Percentiles rank a stretch among this genome's conserved stretches.
Conservation (phyloP, 1,140 invertebrate species). For the Conopomorpha cramerella region DNA sequence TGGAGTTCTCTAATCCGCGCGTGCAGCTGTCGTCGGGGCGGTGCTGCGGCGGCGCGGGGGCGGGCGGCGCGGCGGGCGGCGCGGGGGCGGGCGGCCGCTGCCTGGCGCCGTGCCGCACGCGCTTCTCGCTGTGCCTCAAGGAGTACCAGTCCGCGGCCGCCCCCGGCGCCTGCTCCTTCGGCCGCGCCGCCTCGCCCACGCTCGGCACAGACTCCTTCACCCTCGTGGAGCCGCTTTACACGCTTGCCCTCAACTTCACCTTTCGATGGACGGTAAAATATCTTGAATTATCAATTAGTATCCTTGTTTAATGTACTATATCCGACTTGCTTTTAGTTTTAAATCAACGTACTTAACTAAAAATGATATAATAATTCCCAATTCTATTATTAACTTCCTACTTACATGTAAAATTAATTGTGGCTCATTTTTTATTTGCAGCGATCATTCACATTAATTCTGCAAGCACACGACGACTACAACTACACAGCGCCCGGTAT, state of each 20-base stretch:
- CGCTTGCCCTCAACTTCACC: slow-evolving; percentile 81
- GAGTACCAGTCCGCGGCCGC: slow-evolving; percentile 88
- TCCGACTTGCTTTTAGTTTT: no score
- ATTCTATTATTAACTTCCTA: slow-evolving; percentile 4
- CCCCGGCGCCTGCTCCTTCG: slow-evolving; percentile 86
- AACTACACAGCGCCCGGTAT: slow-evolving; percentile 72
- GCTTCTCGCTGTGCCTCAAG: slow-evolving; percentile 87
- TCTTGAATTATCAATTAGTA: no score
- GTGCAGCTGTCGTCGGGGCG: slow-evolving; percentile 78
- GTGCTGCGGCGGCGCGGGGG: slow-evolving; percentile 75
- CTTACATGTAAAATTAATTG: no score
- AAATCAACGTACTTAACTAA: no score
- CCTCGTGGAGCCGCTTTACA: slow-evolving; percentile 76
- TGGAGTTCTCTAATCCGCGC: slow-evolving; percentile 85
- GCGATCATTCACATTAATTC: slow-evolving; percentile 89
- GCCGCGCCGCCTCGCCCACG: slow-evolving; percentile 82
- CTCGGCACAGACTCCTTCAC: slow-evolving; percentile 88
- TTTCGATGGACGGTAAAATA: slow-evolving; percentile 93
- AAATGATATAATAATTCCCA: no score
- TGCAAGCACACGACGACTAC: slow-evolving; percentile 85
- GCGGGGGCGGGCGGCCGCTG: slow-evolving; percentile 55
- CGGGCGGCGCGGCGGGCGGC: slow-evolving; percentile 67
- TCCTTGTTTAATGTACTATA: no score
- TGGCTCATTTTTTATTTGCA: slow-evolving; percentile 48
- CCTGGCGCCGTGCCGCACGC: slow-evolving; percentile 74